Evolutionary conservation across 2,888 invertebrate species (phyloP), one percentile per base, ranked within the genome.

Genomic region (Philereme vetulata): DNA sequence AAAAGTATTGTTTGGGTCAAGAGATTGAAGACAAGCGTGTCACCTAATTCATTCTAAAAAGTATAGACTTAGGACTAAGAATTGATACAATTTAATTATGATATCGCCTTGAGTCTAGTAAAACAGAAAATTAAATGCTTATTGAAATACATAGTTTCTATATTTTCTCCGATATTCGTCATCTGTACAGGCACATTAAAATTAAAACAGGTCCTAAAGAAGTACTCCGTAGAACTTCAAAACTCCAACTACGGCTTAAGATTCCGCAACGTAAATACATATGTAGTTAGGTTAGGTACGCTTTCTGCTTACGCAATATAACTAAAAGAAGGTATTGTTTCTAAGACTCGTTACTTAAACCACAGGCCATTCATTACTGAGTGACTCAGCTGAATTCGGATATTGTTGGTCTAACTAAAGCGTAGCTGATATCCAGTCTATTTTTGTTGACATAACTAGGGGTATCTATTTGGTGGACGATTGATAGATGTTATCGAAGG

Each of bases 351-450:
- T 71, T 8, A 63, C 72, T 75, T 76, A 61, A 35, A 61, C 78
- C 78, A 71, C 55, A 65, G 34, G 34, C 62, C 46, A 51, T 52
- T 62, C 66, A 65, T 75, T 68, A 76, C 75, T 70, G 67, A 71
- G 56, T 82, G 82, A 82, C 69, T 82, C 72, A 56, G 75, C 83
- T 51, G 60, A 72, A 71, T 72, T 64, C 47, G 35, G 36, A 62
- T 58, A 77, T 77, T 77, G 78, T 77, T 74, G 67, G 65, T 64
- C 62, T 55, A 60, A 62, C 62, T 55, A 60, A 62, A 61, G 60
- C 64, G 67, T 68, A 56, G 62, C 63, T 63, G 65, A 64, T 68
- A 64, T 66, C 67, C 61, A 65, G 66, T 67, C 61, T 68, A 68
- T 70, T 72, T 70, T 62, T 63, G 64, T 50, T 51, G 51, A 38